Percentiles rank a stretch among this genome's conserved stretches.
Evolutionary conservation across 1,140 invertebrate genomes (phyloP).

Genomic region (Cherax destructor): DNA sequence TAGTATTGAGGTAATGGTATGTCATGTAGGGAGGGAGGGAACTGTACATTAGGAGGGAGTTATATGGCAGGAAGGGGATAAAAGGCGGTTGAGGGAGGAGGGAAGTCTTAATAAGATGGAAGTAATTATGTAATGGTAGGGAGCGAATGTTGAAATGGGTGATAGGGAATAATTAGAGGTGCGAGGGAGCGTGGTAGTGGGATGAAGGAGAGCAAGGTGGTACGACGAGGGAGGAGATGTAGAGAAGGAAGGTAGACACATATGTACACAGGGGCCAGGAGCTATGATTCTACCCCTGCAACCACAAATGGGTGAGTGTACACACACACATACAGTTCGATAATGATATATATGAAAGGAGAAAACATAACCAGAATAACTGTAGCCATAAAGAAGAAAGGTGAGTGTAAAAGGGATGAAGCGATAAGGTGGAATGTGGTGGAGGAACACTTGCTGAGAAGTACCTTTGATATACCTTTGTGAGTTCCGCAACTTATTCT

Average conservation of each 20-base stretch:
- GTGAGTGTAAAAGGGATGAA: no score
- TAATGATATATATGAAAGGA: no score
- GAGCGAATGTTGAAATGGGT: not conserved
- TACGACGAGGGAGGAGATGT: not conserved
- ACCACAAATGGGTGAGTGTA: not conserved
- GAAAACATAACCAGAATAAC: not conserved
- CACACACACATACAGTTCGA: constrained; percentile 48
- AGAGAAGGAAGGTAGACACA: not conserved
- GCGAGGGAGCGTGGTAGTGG: not conserved
- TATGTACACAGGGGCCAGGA: no score
- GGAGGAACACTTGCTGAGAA: no score
- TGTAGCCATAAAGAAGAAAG: no score
- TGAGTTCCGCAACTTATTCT: no score
- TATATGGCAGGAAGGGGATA: not conserved
- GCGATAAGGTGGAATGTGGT: no score
- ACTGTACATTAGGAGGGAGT: not conserved
- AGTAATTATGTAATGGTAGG: not conserved
- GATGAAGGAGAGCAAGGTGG: not conserved
- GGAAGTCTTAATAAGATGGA: not conserved
- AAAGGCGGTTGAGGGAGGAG: not conserved
- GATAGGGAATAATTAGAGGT: not conserved
- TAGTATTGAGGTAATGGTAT: not conserved
- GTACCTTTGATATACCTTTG: no score
- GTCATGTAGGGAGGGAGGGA: not conserved
- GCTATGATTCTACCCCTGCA: no score